Evolutionary conservation across 2,888 invertebrate species (phyloP).

Genomic region (Sacculina carcini): DNA sequence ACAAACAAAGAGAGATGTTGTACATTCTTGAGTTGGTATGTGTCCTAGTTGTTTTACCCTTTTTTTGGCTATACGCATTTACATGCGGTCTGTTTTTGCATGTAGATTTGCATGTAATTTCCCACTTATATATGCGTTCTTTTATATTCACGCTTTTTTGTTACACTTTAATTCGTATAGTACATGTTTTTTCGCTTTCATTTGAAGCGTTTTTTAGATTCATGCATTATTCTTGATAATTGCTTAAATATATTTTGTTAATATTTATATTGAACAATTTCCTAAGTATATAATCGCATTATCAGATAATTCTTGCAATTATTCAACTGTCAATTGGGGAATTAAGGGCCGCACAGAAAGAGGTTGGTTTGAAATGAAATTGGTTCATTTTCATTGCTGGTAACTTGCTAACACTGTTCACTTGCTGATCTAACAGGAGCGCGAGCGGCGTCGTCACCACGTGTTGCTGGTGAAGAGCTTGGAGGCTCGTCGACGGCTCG

Average conservation of each 20-base stretch:
- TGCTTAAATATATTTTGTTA: neutral
- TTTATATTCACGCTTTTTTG: neutral
- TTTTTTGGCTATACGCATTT: neutral
- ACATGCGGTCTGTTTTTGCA: neutral
- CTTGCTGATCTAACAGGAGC: slow-evolving; percentile 47
- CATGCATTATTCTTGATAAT: neutral
- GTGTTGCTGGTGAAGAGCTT: slow-evolving; percentile 63
- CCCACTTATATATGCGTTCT: neutral
- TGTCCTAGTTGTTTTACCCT: slow-evolving; percentile 15
- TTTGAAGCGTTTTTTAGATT: neutral
- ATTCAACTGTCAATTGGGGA: too few relatives aligned
- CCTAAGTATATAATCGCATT: too few relatives aligned
- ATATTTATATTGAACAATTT: neutral
- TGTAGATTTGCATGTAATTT: neutral
- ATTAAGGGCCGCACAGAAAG: too few relatives aligned
- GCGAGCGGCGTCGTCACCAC: slow-evolving; percentile 68
- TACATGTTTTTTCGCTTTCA: neutral
- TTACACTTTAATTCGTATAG: neutral
- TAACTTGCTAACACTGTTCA: too few relatives aligned
- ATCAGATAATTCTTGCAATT: too few relatives aligned
- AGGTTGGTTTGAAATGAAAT: too few relatives aligned
- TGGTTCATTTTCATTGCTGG: too few relatives aligned
- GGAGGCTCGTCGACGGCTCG: slow-evolving; percentile 58
- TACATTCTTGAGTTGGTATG: slow-evolving; percentile 59
- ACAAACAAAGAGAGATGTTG: slow-evolving; percentile 55